Evolutionary conservation across 1,140 invertebrate genomes (phyloP).

Genomic region (Philotrypesis tridentata): DNA sequence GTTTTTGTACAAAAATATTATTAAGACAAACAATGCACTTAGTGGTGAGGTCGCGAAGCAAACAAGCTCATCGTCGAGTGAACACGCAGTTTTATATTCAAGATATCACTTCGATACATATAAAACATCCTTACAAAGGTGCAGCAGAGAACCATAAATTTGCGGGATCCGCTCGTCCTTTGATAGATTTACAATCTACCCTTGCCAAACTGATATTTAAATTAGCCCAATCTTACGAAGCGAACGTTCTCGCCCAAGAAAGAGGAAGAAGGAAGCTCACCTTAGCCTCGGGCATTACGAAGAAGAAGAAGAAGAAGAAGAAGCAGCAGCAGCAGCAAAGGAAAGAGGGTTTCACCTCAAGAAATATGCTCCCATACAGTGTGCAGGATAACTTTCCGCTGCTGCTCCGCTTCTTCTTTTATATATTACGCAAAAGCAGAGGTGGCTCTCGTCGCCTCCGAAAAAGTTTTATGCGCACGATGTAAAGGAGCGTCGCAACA

Average conservation of each 20-base stretch:
- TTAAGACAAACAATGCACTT: no score
- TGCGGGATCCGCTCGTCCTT: slow-evolving; percentile 57
- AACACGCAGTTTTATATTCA: neutral
- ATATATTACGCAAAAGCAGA: slow-evolving; percentile 15
- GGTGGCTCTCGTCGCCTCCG: slow-evolving; percentile 46
- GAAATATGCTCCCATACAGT: slow-evolving; percentile 54
- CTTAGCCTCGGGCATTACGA: slow-evolving; percentile 50
- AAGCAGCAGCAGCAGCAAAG: no score
- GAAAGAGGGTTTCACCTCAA: slow-evolving; percentile 45
- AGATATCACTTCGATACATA: slow-evolving; percentile 70
- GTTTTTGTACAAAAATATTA: no score
- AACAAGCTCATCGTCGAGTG: neutral
- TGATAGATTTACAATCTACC: slow-evolving; percentile 74
- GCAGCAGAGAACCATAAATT: slow-evolving; percentile 70
- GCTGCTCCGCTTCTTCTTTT: slow-evolving; percentile 36
- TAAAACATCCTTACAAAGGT: slow-evolving; percentile 70
- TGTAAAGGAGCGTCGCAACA: slow-evolving; percentile 31
- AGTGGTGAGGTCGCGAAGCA: no score
- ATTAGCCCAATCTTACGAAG: slow-evolving; percentile 71
- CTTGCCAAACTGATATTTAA: slow-evolving; percentile 74
- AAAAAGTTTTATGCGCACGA: slow-evolving; percentile 45
- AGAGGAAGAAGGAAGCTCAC: neutral
- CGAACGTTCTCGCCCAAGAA: neutral
- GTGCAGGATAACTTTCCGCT: slow-evolving; percentile 37
- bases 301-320: slow-evolving; percentile 1